Evolutionary conservation across 1,140 invertebrate genomes (phyloP), one percentile per base, ranked within the genome.

Genomic region (Charaxes varanes): DNA sequence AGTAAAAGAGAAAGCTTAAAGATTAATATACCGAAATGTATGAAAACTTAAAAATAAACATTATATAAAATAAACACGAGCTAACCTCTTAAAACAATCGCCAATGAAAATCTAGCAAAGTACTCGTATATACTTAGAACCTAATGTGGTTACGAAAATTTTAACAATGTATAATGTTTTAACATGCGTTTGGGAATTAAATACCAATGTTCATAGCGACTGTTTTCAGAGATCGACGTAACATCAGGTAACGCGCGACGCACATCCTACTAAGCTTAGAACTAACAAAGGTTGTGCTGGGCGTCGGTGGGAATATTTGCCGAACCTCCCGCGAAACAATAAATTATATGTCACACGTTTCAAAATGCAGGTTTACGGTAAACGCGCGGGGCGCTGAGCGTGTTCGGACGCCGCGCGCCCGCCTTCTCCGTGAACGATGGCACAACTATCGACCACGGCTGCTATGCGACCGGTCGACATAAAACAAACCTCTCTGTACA

Each of bases 181-280:
- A 28, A 15, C 6, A n/a, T 2, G 2, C 7, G 7, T 15, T 11
- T 18, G 31, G 3, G 8, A 13, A 13, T 40, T 8, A 11, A 8
- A 14, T n/a, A 33, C 33, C 17, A 33, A 41, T 44, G 27, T 44
- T 16, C 38, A 41, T 24, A 40, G 42, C 26, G 31, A 45, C 11
- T 45, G 33, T 43, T 42, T 41, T 40, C 4, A 41, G 41, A 48
- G 30, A 37, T 30, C 24, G 53, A 59, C 54, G 48, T 49, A 58
- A 64, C 58, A 67, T 78, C 71, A 78, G 77, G 70, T 78, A 77
- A 78, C 73, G 62, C 62, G 69, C 61, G 71, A 81, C 66, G 71
- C 68, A 74, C 67, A 62, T 60, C 53, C 63, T 63, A 57, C 52
- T 69, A 70, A 67, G 64, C 64, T 62, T 79, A 79, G 64, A 53